Conservation (phyloP, 1,140 invertebrate species). For the Drosophila malerkotliana region DNA sequence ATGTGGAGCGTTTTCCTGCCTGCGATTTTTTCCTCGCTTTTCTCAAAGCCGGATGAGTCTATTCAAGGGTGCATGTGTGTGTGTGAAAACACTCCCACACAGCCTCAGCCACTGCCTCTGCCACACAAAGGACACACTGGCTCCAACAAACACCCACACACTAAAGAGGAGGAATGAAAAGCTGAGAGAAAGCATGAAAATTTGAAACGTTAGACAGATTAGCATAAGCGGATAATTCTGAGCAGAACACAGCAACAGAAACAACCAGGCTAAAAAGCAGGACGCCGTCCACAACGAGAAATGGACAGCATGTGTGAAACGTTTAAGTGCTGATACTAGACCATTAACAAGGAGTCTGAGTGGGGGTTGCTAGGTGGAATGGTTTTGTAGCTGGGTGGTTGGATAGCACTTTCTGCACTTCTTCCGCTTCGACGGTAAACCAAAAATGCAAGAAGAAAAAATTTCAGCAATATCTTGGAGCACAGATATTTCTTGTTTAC, state of each 20-base stretch:
- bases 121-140: conserved; percentile 13
- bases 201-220: conserved; percentile 78
- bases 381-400: no score
- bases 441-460: conserved; percentile 13
- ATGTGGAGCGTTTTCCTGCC: conserved; percentile 35
- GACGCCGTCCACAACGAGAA: conserved; percentile 18
- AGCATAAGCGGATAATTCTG: conserved; percentile 80
- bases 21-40: conserved; percentile 37
- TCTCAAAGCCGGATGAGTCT: conserved; percentile 65
- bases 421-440: conserved; percentile 18
- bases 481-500: conserved; percentile 48
- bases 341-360: conserved; percentile 1
- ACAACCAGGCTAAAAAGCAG: conserved; percentile 10
- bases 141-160: conserved; percentile 5
- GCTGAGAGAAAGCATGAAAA: conserved; percentile 55
- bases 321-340: conserved; percentile 58
- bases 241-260: conserved; percentile 35
- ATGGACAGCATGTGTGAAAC: conserved; percentile 61
- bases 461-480: conserved; percentile 32
- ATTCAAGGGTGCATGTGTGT: conserved; percentile 32
- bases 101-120: neutral
- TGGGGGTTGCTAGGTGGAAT: neutral
- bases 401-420: conserved; percentile 15
- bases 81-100: conserved; percentile 24
- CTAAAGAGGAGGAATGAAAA: conserved; percentile 11